Conservation (phyloP, 2,113 vertebrate genomes). For the Tenrec ecaudatus region DNA sequence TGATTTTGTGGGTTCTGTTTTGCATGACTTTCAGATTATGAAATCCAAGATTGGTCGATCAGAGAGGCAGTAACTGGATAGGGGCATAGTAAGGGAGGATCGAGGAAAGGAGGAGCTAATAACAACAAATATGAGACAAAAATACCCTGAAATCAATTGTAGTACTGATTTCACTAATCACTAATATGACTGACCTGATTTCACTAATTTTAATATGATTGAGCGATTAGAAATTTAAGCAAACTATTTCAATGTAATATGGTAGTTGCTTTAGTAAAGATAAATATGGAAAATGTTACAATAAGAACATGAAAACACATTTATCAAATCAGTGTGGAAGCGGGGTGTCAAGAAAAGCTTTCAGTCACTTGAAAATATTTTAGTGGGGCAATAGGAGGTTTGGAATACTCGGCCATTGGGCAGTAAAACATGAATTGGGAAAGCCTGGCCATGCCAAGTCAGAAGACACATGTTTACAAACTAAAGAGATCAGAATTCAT, state of each 20-base stretch:
- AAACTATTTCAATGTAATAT: constrained; percentile 14
- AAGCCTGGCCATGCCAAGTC: background rate
- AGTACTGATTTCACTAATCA: no score
- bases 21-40: no score
- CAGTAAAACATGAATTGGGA: background rate
- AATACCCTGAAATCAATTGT: no score
- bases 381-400: background rate
- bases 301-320: background rate
- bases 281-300: background rate
- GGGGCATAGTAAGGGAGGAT: no score
- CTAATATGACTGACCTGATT: no score
- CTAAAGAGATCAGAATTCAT: background rate
- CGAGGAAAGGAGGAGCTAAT: no score
- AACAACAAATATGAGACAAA: no score
- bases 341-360: background rate
- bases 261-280: background rate
- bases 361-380: background rate
- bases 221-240: background rate
- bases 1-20: no score
- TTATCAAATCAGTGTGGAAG: background rate
- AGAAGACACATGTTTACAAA: background rate
- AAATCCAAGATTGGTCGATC: no score
- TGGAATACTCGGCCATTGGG: background rate
- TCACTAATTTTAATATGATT: no score
- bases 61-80: no score